Evolutionary conservation across 1,140 invertebrate genomes (phyloP).

Genomic region (Saccostrea cuccullata): DNA sequence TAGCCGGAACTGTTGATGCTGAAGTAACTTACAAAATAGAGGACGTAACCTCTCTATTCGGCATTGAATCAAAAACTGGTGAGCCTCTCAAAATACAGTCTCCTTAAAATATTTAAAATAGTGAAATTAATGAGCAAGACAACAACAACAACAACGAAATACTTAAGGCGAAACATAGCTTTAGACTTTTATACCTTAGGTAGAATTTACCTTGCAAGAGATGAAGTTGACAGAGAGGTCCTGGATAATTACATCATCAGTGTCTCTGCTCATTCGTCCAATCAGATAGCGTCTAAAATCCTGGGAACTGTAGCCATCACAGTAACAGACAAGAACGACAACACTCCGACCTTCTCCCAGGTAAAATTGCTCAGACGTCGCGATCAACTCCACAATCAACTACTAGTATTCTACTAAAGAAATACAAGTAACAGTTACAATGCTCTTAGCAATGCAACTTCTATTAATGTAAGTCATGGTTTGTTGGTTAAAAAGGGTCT

Average conservation of each 20-base stretch:
- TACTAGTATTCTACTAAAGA: no score
- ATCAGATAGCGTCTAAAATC: conserved; percentile 39
- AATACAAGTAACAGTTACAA: no score
- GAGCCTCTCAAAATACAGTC: neutral
- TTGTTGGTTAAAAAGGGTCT: no score
- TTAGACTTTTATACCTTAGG: conserved; percentile 1
- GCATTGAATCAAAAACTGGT: conserved; percentile 49
- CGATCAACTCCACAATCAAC: no score
- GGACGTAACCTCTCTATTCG: conserved; percentile 33
- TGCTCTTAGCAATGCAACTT: no score
- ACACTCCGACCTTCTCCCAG: conserved; percentile 62
- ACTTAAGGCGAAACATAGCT: neutral
- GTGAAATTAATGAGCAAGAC: no score
- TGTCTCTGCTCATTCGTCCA: conserved; percentile 51
- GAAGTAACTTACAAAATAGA: conserved; percentile 52
- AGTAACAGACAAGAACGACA: conserved; percentile 90
- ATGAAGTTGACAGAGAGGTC: conserved; percentile 41
- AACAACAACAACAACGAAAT: neutral
- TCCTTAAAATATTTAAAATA: no score
- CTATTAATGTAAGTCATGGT: no score
- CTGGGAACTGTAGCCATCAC: conserved; percentile 83
- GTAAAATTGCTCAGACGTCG: neutral
- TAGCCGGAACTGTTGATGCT: conserved; percentile 15
- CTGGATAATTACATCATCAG: conserved; percentile 35
- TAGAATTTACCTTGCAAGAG: conserved; percentile 22